A percentile compares a stretch with the other conserved stretches of the same genome.
These are phyloP conservation scores for Perccottus glenii DNA, from an alignment of 2,113 vertebrate species.

Conservation along the genomic window DNA sequence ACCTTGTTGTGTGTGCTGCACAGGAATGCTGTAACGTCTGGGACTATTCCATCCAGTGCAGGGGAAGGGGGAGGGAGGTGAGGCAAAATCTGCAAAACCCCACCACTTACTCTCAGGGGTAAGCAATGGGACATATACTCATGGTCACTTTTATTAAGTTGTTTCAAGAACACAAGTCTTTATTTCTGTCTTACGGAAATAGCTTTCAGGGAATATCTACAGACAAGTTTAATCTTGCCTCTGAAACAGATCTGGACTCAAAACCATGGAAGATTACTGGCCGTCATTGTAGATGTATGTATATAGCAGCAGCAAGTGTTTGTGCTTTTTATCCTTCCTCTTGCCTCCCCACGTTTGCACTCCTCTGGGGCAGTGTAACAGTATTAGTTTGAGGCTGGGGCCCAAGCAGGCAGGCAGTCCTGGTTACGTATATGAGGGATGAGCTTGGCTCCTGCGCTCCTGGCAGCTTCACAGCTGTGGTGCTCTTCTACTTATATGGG, in stretches of 20 bases:
- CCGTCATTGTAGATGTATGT: slow-evolving; percentile 23
- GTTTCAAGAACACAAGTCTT: slow-evolving; percentile 35
- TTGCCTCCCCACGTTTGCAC: slow-evolving; percentile 31
- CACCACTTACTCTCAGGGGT: slow-evolving; percentile 49
- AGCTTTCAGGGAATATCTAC: slow-evolving; percentile 42
- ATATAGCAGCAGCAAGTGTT: slow-evolving; percentile 44
- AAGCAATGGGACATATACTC: slow-evolving; percentile 45
- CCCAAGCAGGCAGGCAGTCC: slow-evolving; percentile 58
- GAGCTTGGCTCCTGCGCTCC: slow-evolving; percentile 84
- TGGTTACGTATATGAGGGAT: slow-evolving; percentile 83
- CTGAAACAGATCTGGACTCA: slow-evolving; percentile 46
- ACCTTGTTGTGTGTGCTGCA: slow-evolving; percentile 82
- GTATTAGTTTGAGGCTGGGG: slow-evolving; percentile 70
- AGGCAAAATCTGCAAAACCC: slow-evolving; percentile 35
- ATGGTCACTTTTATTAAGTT: slow-evolving; percentile 61
- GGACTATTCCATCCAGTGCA: slow-evolving; percentile 77
- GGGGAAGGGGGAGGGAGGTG: slow-evolving; percentile 19
- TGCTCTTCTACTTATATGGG: slow-evolving; percentile 84
- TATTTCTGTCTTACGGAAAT: slow-evolving; percentile 31
- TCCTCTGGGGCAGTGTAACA: slow-evolving; percentile 72
- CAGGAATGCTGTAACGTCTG: slow-evolving; percentile 83
- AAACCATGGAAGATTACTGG: slow-evolving; percentile 43
- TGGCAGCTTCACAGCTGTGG: slow-evolving; percentile 91
- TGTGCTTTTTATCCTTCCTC: slow-evolving; percentile 39
- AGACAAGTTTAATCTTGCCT: slow-evolving; percentile 26